A percentile compares a stretch with the other conserved stretches of the same genome.
phyloP scores from a whole-genome alignment of 2,797 vertebrate genomes.

The Mastacembelus armatus region DNA sequence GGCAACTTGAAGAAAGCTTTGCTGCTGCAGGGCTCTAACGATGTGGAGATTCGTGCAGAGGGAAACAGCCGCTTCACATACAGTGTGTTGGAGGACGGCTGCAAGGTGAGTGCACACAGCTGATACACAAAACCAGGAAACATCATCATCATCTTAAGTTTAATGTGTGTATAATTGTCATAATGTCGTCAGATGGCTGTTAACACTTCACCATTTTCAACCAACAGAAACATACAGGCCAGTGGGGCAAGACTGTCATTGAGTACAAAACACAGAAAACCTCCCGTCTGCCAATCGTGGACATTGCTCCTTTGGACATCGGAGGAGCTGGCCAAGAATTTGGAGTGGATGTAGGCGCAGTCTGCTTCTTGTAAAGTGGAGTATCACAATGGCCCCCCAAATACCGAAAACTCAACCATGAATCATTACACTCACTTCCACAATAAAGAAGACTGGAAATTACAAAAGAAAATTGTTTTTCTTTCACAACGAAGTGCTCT shows the following conservation, averaged over 20 bases:
- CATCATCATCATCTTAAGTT: background rate
- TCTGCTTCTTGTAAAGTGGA: conserved; percentile 98
- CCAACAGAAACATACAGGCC: conserved; percentile 94
- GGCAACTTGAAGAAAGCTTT: conserved; percentile 96
- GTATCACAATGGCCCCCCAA: conserved; percentile 78
- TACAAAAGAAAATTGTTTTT: conserved; percentile 82
- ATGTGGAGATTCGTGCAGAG: conserved; percentile 96
- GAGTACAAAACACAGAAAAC: conserved; percentile 99
- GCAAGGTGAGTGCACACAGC: conserved; percentile 87
- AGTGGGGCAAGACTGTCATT: conserved; percentile 97
- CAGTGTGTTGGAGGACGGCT: conserved; percentile 92
- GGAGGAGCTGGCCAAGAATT: conserved; percentile 98
- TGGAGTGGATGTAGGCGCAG: conserved; percentile 94
- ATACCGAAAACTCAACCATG: conserved; percentile 82
- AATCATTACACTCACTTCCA: conserved; percentile 84
- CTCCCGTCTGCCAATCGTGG: conserved; percentile 96
- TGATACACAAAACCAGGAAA: background rate
- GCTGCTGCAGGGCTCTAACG: conserved; percentile 95
- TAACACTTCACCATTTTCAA: conserved; percentile 41
- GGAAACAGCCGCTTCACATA: conserved; percentile 98
- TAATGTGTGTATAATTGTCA: background rate
- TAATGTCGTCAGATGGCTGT: background rate
- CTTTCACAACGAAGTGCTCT: conserved; percentile 86
- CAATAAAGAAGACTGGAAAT: conserved; percentile 87
- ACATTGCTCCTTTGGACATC: conserved; percentile 98